Evolutionary conservation across 1,140 invertebrate genomes (phyloP).

Genomic region (Chrysomallon squamiferum): DNA sequence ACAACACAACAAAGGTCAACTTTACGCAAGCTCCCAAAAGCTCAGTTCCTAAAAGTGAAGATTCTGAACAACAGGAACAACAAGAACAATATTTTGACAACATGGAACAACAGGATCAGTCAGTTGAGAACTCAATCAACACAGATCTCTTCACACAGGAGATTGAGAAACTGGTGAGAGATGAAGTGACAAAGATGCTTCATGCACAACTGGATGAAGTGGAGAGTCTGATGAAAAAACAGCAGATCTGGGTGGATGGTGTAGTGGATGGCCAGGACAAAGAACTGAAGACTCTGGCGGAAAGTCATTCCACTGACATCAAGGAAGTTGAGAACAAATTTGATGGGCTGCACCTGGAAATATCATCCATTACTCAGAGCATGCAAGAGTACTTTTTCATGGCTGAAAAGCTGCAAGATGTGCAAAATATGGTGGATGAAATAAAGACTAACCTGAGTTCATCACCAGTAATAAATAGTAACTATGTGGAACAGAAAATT

Average conservation of each 20-base stretch:
- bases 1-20: too few relatives aligned
- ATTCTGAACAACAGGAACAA: too few relatives aligned
- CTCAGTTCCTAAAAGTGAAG: too few relatives aligned
- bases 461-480: not conserved
- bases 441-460: conserved; percentile 25
- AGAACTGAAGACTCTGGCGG: conserved; percentile 1
- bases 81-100: too few relatives aligned
- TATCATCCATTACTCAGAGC: conserved; percentile 17
- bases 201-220: conserved; percentile 25
- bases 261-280: conserved; percentile 13
- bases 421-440: conserved; percentile 18
- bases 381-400: conserved; percentile 8
- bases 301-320: conserved; percentile 4
- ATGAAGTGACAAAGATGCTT: conserved; percentile 16
- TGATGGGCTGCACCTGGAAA: conserved; percentile 5
- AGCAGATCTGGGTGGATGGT: conserved; percentile 4
- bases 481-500: not conserved
- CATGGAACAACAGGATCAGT: too few relatives aligned
- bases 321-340: conserved; percentile 8
- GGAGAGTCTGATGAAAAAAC: conserved; percentile 20
- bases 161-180: conserved; percentile 17
- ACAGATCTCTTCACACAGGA: not conserved
- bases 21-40: too few relatives aligned
- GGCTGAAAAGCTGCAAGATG: conserved; percentile 1
- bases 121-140: too few relatives aligned